phyloP scores from a whole-genome alignment of 23 tunicate genomes.

The Oikopleura albicans region DNA sequence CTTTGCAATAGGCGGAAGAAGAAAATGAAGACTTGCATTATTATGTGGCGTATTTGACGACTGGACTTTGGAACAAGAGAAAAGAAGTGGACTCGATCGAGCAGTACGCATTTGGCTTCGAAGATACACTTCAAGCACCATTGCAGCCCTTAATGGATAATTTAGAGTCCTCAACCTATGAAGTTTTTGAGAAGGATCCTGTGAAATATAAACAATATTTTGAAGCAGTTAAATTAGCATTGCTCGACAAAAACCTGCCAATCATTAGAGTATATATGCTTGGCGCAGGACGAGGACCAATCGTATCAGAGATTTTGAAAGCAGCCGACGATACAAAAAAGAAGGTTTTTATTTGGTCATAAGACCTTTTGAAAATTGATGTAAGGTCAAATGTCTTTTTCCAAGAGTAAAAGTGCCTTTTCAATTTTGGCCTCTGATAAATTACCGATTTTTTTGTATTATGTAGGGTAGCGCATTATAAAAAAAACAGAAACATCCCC shows the following conservation, averaged over 20 bases:
- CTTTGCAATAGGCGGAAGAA: no score
- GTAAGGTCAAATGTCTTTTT: no score
- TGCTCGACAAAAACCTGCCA: constrained; percentile 20
- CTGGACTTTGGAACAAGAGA: background rate
- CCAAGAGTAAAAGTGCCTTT: no score
- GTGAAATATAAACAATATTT: constrained; percentile 48
- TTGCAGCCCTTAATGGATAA: constrained; percentile 90
- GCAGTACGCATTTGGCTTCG: constrained; percentile 19
- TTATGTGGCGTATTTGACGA: constrained; percentile 22
- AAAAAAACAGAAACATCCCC: no score
- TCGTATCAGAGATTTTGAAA: constrained; percentile 44
- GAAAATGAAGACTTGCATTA: constrained; percentile 18
- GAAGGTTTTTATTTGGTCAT: no score
- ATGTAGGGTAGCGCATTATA: no score
- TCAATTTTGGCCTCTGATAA: no score
- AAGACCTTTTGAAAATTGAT: no score
- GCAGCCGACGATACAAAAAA: constrained; percentile 32
- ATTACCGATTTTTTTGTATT: no score
- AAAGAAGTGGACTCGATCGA: background rate
- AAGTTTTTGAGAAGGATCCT: constrained; percentile 91
- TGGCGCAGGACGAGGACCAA: constrained; percentile 93
- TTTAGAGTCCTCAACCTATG: constrained; percentile 86
- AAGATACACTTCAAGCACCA: constrained; percentile 74
- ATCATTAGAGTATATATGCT: constrained; percentile 42
- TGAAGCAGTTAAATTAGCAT: constrained; percentile 37